phyloP scores from a whole-genome alignment of 2,797 vertebrate species.

The Odontamblyopus lacepedii region DNA sequence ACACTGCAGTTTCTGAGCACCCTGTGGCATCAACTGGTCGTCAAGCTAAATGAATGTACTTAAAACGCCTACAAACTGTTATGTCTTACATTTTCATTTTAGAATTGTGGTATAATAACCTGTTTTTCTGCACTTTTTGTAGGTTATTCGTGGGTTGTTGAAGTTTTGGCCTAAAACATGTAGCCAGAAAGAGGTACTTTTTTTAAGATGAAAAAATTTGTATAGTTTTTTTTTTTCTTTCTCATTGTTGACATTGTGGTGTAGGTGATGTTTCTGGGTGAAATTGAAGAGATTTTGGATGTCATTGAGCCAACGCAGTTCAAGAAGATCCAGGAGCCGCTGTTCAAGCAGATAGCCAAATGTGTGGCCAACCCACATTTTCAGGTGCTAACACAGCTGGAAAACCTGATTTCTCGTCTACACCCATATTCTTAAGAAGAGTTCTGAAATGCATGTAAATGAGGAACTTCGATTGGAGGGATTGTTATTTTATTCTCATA shows the following conservation, averaged over 20 bases:
- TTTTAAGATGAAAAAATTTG: background rate
- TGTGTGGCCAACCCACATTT: constrained; percentile 97
- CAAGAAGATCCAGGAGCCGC: constrained; percentile 95
- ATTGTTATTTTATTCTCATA: no score
- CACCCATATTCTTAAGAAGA: no score
- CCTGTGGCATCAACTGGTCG: constrained; percentile 24
- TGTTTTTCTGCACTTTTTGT: constrained; percentile 34
- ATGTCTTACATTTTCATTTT: constrained; percentile 4
- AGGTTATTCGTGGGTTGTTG: constrained; percentile 96
- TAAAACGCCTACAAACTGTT: constrained; percentile 36
- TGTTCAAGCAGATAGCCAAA: constrained; percentile 96
- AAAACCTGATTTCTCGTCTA: no score
- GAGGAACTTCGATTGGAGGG: no score
- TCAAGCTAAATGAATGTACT: constrained; percentile 45
- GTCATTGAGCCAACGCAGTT: constrained; percentile 97
- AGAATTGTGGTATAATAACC: constrained; percentile 14
- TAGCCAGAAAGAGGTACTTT: constrained; percentile 95
- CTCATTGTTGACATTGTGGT: background rate
- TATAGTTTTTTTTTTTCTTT: background rate
- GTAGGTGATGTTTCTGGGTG: constrained; percentile 97
- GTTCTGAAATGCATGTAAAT: no score
- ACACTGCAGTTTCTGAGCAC: constrained; percentile 34
- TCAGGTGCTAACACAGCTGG: constrained; percentile 79
- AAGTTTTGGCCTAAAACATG: constrained; percentile 99
- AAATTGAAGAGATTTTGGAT: constrained; percentile 98